A percentile compares a stretch with the other conserved stretches of the same genome.
phyloP scores from a whole-genome alignment of 2,888 invertebrate species.

The Euzophera pinguis region DNA sequence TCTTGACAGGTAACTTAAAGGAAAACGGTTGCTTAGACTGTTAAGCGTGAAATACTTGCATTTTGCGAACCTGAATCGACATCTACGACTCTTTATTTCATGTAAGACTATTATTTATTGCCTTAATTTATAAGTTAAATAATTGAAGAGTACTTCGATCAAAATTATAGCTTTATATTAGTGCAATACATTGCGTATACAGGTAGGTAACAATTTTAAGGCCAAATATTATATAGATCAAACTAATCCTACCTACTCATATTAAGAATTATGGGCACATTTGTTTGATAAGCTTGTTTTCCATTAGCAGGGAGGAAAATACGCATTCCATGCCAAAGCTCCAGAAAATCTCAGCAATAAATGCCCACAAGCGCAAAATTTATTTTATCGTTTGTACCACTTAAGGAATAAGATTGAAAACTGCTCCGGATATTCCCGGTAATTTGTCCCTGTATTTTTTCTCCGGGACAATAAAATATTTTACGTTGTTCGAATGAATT shows the following conservation, averaged over 20 bases:
- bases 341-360: slow-evolving; percentile 73
- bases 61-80: no score
- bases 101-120: no score
- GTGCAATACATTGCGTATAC: no score
- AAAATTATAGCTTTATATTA: no score
- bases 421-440: slow-evolving; percentile 67
- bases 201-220: no score
- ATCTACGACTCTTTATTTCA: no score
- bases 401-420: slow-evolving; percentile 77
- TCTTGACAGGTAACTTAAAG: no score
- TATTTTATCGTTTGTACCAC: slow-evolving; percentile 76
- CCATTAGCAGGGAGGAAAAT: slow-evolving; percentile 44
- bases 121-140: no score
- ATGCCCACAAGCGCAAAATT: slow-evolving; percentile 72
- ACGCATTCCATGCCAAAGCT: slow-evolving; percentile 43
- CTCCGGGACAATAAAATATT: slow-evolving; percentile 69
- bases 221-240: not conserved
- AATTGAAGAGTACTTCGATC: no score
- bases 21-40: no score
- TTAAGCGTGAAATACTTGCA: no score
- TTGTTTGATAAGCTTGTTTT: slow-evolving; percentile 13
- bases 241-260: not conserved
- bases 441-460: slow-evolving; percentile 67
- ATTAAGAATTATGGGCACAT: slow-evolving; percentile 5
- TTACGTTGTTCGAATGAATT: slow-evolving; percentile 68